Conservation (phyloP, 2,888 invertebrate species). For the Acleris cristana region DNA sequence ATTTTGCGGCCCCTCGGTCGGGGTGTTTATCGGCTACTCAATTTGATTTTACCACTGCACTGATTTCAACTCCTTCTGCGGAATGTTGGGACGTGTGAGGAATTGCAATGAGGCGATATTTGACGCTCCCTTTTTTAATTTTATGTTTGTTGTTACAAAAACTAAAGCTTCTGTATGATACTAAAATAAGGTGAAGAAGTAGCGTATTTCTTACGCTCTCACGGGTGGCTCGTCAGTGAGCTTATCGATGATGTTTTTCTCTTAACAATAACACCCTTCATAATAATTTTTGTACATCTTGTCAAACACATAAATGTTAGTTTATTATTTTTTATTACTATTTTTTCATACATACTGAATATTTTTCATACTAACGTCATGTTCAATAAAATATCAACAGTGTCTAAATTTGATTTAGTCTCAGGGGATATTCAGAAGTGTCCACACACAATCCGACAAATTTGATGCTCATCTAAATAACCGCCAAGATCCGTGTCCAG, state of each 20-base stretch:
- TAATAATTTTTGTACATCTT: no score
- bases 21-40: slow-evolving; percentile 81
- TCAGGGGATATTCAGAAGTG: slow-evolving; percentile 23
- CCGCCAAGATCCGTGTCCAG: slow-evolving; percentile 56
- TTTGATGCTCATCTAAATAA: slow-evolving; percentile 70
- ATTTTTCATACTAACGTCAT: not conserved
- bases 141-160: no score
- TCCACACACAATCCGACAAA: slow-evolving; percentile 55
- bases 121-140: slow-evolving; percentile 14
- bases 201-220: no score
- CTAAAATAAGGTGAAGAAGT: no score
- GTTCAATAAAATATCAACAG: slow-evolving; percentile 2
- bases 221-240: no score
- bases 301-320: no score
- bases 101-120: slow-evolving; percentile 57
- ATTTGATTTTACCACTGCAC: slow-evolving; percentile 80
- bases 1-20: slow-evolving; percentile 63
- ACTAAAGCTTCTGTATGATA: no score
- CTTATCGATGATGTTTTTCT: no score
- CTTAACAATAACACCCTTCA: rapidly evolving
- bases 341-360: no score
- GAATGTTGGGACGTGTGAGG: slow-evolving; percentile 63
- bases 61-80: slow-evolving; percentile 68
- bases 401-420: slow-evolving; percentile 5
- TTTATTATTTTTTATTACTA: no score